Percentiles rank a stretch among this genome's conserved stretches.
Conservation (phyloP, 2,797 vertebrate species). For the Muraenolepis orangiensis region DNA sequence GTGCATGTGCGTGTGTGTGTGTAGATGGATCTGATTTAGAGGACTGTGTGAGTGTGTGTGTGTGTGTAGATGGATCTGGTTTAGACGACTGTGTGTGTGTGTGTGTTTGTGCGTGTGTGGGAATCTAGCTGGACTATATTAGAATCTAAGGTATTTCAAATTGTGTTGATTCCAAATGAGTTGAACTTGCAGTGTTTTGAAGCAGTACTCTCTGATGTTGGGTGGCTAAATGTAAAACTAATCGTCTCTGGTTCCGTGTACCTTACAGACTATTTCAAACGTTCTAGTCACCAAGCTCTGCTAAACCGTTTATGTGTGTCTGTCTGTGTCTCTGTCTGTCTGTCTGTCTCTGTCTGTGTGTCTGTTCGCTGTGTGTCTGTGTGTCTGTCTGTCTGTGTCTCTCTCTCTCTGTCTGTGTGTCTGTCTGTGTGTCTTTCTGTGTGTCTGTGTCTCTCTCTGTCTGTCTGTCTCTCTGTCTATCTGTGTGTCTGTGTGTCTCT, state of each 20-base stretch:
- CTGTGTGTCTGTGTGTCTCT: constrained; percentile 65
- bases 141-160: background rate
- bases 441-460: too few relatives aligned
- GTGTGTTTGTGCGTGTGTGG: too few relatives aligned
- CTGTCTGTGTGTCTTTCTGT: background rate
- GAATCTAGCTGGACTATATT: background rate
- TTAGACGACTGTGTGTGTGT: background rate
- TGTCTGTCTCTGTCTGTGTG: background rate
- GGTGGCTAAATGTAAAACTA: background rate
- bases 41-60: background rate
- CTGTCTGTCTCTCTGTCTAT: constrained; percentile 55
- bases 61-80: background rate
- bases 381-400: too few relatives aligned
- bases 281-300: background rate
- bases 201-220: background rate
- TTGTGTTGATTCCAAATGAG: background rate
- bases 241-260: background rate
- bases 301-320: background rate
- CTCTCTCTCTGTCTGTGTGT: too few relatives aligned
- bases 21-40: background rate
- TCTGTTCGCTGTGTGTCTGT: background rate
- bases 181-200: background rate
- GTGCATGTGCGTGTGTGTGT: background rate
- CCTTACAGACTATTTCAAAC: background rate
- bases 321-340: background rate